Evolutionary conservation across 1,140 invertebrate species (phyloP).

Genomic region (Ips nitidus): DNA sequence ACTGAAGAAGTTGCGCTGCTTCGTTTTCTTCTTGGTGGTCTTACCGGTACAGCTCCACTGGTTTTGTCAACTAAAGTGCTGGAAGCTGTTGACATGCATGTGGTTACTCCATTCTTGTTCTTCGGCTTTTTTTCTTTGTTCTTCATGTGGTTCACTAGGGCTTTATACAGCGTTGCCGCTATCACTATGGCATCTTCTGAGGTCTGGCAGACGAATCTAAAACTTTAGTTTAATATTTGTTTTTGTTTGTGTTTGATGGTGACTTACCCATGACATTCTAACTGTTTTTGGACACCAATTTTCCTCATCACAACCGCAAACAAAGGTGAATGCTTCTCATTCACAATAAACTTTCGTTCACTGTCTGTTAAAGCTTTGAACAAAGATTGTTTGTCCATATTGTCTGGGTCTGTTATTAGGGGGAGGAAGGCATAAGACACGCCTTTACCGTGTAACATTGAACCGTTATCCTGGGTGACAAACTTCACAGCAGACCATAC

Average conservation of each 20-base stretch:
- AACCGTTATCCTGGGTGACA: slow-evolving; percentile 54
- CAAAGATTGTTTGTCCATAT: slow-evolving; percentile 69
- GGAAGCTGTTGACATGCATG: slow-evolving; percentile 49
- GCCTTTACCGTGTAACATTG: slow-evolving; percentile 24
- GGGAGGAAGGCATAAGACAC: slow-evolving; percentile 76
- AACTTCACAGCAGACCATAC: slow-evolving; percentile 88
- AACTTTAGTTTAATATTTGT: no score
- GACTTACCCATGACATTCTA: slow-evolving; percentile 78
- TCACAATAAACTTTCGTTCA: slow-evolving; percentile 58
- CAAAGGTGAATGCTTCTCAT: slow-evolving; percentile 72
- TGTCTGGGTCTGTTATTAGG: slow-evolving; percentile 80
- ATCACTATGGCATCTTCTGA: slow-evolving; percentile 88
- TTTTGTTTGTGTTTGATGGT: no score
- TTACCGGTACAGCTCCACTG: slow-evolving; percentile 54
- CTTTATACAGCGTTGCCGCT: slow-evolving; percentile 85
- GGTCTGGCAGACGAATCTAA: slow-evolving; percentile 75
- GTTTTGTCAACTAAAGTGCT: slow-evolving; percentile 48
- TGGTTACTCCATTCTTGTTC: slow-evolving; percentile 64
- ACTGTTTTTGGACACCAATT: slow-evolving; percentile 70
- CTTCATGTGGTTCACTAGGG: slow-evolving; percentile 78
- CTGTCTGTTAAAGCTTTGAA: slow-evolving; percentile 59
- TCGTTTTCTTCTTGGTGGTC: slow-evolving; percentile 62
- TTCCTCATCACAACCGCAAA: slow-evolving; percentile 90
- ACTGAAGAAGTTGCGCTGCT: slow-evolving; percentile 60
- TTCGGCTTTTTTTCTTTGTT: slow-evolving; percentile 58